These are phyloP conservation scores for Donacobius atricapilla DNA, from an alignment of 2,113 vertebrate species.

Conservation along the genomic window DNA sequence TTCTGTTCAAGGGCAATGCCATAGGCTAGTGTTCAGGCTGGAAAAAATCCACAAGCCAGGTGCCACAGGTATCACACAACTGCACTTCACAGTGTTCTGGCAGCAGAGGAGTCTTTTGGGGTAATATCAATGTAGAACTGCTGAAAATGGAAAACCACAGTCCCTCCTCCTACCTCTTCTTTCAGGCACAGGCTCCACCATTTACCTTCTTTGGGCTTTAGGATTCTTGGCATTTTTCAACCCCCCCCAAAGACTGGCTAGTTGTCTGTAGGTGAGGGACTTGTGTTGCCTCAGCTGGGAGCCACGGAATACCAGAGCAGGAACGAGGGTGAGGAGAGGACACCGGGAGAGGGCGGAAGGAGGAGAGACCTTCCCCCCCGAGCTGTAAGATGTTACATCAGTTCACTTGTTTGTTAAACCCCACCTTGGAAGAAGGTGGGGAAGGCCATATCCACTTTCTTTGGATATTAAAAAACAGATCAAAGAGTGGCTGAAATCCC, in stretches of 20 bases:
- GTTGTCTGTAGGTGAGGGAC: background rate
- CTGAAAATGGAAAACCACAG: background rate
- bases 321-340: background rate
- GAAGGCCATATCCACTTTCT: background rate
- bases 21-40: background rate
- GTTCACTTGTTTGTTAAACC: background rate
- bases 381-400: background rate
- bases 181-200: background rate
- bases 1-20: background rate
- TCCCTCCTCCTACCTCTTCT: background rate
- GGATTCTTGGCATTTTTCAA: background rate
- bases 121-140: background rate
- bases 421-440: background rate
- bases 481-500: background rate
- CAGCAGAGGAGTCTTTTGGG: background rate
- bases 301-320: background rate
- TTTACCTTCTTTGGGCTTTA: background rate
- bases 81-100: background rate
- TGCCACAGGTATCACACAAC: background rate
- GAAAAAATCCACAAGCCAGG: background rate
- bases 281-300: background rate
- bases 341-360: background rate
- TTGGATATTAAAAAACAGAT: background rate
- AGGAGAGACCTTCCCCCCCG: background rate
- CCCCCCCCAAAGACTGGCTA: background rate